Base-by-base conservation (phyloP, 2,113 vertebrate genomes). In the Pandion haliaetus region DNA sequence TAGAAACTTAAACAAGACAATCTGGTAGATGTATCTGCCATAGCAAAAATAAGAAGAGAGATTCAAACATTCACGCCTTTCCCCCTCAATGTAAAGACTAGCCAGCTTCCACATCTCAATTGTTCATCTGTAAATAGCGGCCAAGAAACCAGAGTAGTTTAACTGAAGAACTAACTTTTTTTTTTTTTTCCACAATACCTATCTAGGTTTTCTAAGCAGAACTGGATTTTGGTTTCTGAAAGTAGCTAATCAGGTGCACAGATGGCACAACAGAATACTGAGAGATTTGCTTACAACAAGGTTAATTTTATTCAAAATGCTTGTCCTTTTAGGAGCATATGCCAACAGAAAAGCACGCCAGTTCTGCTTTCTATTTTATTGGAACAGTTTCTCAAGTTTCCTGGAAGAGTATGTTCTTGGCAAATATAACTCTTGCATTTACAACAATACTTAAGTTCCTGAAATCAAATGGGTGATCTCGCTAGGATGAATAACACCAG, bases 301-400 rank as follows among this genome's bases (percentile, higher is more conserved):
- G 74, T 74, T 95, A 82, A 92, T 95, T 97, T 81, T 87, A 85
- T 82, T 78, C 71, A 82, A 85, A 67, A 61, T 49, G 61, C 34
- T 54, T 63, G 58, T 78, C 67, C 55, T 94, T 84, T 58, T 14
- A 62, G 50, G 70, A 88, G 47, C 63, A 47, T 88, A 58, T 36
- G 66, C 95, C 96, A 96, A 74, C 24, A 36, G 94, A 13, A 77
- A 67, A 91, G 67, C 92, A 76, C 2, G 91, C 70, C 96, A 92
- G 50, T 52, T 96, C 66, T 95, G 90, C 95, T 93, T 92, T 87
- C 92, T 96, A 94, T 71, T 95, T 92, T 89, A 49, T 17, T 96
- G 89, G 94, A 97, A 80, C 76, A 32, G 54, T 76, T 88, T 88
- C 94, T 92, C 93, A 38, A 92, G 85, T 97, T 95, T 95, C 93